Evolutionary conservation across 2,888 invertebrate genomes (phyloP).

Genomic region (Protonemura montana): DNA sequence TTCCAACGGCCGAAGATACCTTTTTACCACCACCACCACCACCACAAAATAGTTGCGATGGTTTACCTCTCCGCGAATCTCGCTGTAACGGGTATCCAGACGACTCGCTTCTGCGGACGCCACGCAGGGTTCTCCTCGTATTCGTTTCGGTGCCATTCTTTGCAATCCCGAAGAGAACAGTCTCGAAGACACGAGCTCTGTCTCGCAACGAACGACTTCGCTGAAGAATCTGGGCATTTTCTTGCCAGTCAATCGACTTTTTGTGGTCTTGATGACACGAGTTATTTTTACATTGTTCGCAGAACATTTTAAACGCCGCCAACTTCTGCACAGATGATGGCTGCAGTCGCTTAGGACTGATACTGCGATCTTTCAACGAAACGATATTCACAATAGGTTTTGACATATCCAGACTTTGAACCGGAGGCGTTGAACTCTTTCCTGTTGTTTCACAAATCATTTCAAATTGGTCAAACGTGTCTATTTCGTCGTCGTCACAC

Average conservation of each 20-base stretch:
- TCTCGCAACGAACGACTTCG: conserved; percentile 8
- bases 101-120: neutral
- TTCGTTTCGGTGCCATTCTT: neutral
- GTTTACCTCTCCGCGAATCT: neutral
- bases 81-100: neutral
- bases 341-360: conserved; percentile 43
- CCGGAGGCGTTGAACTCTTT: neutral
- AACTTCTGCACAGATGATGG: conserved; percentile 40
- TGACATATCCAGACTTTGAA: neutral
- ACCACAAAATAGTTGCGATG: neutral
- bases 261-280: neutral
- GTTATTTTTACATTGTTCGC: neutral
- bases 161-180: neutral
- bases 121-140: neutral
- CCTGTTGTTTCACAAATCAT: neutral
- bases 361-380: conserved; percentile 44
- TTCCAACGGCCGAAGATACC: too few species aligned
- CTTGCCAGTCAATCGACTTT: neutral
- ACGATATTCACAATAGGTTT: conserved; percentile 44
- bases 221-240: neutral
- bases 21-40: conserved; percentile 1
- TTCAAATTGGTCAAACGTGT: neutral
- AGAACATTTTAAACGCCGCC: conserved; percentile 42
- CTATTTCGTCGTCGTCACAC: neutral
- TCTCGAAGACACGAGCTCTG: neutral